phyloP scores from a whole-genome alignment of 2,113 vertebrate genomes.

The Cephalopterus ornatus region DNA sequence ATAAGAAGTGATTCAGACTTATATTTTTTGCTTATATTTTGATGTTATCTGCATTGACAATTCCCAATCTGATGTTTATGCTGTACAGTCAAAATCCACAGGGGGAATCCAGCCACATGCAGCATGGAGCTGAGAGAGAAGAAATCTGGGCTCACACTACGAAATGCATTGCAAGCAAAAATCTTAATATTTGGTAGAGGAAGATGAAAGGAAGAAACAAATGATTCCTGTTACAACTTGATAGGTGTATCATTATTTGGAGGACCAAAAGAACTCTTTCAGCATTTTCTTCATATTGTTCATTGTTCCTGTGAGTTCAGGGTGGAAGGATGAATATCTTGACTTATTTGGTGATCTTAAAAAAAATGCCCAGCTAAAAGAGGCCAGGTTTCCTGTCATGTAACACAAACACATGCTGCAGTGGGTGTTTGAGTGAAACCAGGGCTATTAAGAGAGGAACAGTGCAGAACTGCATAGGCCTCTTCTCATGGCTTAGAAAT shows the following conservation, averaged over 20 bases:
- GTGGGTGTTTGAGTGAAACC: background rate
- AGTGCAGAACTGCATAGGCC: background rate
- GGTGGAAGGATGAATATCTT: background rate
- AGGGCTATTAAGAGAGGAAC: background rate
- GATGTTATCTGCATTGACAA: constrained; percentile 57
- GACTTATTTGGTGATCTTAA: background rate
- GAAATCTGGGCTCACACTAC: constrained; percentile 22
- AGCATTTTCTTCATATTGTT: background rate
- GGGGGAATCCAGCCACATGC: constrained; percentile 36
- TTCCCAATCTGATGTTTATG: constrained; percentile 74
- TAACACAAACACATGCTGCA: background rate
- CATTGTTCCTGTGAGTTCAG: background rate
- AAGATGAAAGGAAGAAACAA: constrained; percentile 24
- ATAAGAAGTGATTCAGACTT: constrained; percentile 57
- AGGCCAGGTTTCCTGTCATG: background rate
- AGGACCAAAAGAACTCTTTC: background rate
- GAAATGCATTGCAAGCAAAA: constrained; percentile 22
- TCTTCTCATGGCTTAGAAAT: background rate
- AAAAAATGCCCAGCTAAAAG: background rate
- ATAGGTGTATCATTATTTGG: constrained; percentile 16
- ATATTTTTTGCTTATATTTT: constrained; percentile 38
- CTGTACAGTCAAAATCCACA: constrained; percentile 61
- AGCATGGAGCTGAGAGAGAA: constrained; percentile 52
- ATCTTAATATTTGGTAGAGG: constrained; percentile 38
- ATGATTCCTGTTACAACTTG: background rate